phyloP scores from a whole-genome alignment of 2,797 vertebrate species.

The Syncerus caffer region DNA sequence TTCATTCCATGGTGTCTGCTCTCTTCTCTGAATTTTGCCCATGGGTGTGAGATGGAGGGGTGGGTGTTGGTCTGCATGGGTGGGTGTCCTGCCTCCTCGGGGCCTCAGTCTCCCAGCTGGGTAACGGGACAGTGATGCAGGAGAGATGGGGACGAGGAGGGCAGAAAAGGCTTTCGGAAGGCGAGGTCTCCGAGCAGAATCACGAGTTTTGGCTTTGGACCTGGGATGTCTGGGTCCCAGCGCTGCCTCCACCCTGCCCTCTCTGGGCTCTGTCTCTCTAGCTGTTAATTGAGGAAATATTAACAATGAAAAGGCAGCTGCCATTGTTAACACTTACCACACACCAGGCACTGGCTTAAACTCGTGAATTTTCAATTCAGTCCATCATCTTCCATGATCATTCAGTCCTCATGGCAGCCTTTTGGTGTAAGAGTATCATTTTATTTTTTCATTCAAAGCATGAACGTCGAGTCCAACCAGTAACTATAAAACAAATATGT shows the following conservation, averaged over 20 bases:
- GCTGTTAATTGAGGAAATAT: background rate
- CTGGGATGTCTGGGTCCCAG: background rate
- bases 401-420: background rate
- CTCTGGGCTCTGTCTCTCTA: background rate
- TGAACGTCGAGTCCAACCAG: background rate
- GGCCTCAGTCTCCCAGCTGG: background rate
- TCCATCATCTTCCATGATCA: background rate
- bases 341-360: background rate
- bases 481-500: background rate
- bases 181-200: rapidly evolving
- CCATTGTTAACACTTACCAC: rapidly evolving
- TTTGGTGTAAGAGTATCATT: background rate
- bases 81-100: background rate
- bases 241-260: background rate
- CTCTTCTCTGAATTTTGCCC: background rate
- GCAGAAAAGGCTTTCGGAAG: background rate
- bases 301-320: background rate
- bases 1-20: background rate
- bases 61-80: rapidly evolving
- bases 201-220: background rate
- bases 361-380: background rate
- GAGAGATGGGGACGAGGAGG: rapidly evolving
- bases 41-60: background rate
- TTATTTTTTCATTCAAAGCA: background rate
- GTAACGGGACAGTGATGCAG: background rate